These are phyloP conservation scores for Acromyrmex charruanus DNA, from an alignment of 1,140 invertebrate species.

Conservation along the genomic window DNA sequence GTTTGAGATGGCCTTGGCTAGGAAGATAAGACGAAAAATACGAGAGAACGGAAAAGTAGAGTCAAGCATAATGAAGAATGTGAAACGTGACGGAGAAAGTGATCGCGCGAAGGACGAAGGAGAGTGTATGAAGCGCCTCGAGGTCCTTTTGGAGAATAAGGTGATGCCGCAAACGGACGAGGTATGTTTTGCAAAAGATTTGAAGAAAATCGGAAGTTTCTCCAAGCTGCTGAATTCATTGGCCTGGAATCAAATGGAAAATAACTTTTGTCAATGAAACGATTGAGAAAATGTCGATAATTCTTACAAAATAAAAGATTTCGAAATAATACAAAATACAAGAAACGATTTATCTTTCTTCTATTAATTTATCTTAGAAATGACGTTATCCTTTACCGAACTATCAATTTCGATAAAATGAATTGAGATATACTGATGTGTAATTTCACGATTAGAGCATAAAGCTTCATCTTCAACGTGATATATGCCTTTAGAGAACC, in stretches of 20 bases:
- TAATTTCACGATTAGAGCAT: constrained; percentile 38
- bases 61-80: background rate
- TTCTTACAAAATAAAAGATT: background rate
- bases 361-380: background rate
- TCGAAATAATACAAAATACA: background rate
- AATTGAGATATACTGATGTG: background rate
- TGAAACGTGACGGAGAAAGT: constrained; percentile 21
- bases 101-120: constrained; percentile 28
- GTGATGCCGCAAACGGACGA: constrained; percentile 74
- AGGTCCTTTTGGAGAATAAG: constrained; percentile 78
- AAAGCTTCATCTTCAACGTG: constrained; percentile 1
- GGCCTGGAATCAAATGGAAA: background rate
- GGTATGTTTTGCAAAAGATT: constrained; percentile 67
- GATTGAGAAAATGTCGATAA: background rate
- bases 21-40: constrained; percentile 78
- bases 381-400: background rate
- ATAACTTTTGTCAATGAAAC: background rate
- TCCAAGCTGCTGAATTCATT: background rate
- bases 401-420: constrained; percentile 9
- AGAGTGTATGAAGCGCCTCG: constrained; percentile 82
- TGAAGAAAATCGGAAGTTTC: background rate
- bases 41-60: constrained; percentile 40
- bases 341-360: background rate
- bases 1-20: constrained; percentile 87
- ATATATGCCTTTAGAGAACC: constrained; percentile 4